Percentiles rank a stretch among this genome's conserved stretches.
Conservation (phyloP, 1,140 invertebrate genomes). For the Scaptomyza graminum region DNA sequence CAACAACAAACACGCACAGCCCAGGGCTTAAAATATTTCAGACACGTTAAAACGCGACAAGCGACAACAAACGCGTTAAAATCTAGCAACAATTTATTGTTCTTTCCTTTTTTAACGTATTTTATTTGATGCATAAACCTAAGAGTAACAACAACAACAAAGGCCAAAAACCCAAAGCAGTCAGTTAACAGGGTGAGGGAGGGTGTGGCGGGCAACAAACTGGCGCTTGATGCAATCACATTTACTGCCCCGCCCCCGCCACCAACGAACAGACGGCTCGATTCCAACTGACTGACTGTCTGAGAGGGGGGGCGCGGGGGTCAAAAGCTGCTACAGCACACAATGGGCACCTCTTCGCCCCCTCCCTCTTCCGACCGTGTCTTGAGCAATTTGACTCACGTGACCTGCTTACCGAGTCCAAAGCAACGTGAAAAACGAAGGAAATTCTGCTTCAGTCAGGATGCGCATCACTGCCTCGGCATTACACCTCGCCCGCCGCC, state of each 20-base stretch:
- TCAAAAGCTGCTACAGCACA: background rate
- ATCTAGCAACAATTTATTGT: constrained; percentile 56
- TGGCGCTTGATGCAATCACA: constrained; percentile 60
- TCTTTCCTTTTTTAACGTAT: constrained; percentile 5
- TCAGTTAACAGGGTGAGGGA: background rate
- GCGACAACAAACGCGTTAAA: constrained; percentile 50
- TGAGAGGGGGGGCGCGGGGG: background rate
- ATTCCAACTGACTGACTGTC: constrained; percentile 28
- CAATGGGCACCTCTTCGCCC: background rate
- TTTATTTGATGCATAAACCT: constrained; percentile 49
- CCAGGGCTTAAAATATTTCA: constrained; percentile 63
- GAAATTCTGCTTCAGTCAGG: constrained; percentile 38
- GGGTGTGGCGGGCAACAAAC: background rate
- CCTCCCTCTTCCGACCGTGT: constrained; percentile 1
- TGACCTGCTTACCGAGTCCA: constrained; percentile 79
- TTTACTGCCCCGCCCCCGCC: constrained; percentile 43
- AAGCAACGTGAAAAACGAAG: constrained; percentile 12
- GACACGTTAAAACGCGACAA: constrained; percentile 61
- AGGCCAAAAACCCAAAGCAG: constrained; percentile 29
- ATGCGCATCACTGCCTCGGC: constrained; percentile 38
- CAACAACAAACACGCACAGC: constrained; percentile 19
- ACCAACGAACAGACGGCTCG: constrained; percentile 4
- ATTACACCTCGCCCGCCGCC: background rate
- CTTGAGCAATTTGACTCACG: constrained; percentile 68
- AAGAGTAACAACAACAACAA: constrained; percentile 33